Evolutionary conservation across 2,113 vertebrate genomes (phyloP), one percentile per base, ranked within the genome.

Genomic region (Rhinopomastus cyanomelas): DNA sequence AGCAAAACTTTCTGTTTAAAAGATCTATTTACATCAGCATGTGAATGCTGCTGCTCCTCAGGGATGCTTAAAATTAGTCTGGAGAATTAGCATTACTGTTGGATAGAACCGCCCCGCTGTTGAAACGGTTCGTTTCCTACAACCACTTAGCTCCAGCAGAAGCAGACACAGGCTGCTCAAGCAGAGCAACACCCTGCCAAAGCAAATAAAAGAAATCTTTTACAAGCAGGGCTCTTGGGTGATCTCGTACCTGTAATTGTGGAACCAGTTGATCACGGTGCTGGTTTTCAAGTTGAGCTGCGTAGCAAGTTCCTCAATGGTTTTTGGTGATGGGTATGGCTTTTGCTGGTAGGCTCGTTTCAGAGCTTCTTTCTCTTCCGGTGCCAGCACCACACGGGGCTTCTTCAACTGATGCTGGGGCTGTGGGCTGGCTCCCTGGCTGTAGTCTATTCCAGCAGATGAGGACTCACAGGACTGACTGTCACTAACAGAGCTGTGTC

Each of bases 231-330:
- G 72, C 68, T 72, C 46, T 37, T 0, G 2, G 60, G 44, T 57
- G 53, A 44, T 3, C 79, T 61, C 82, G 0, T 91, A 98, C 98
- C 98, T 98, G 95, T 98, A 98, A 55, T 98, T 98, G 94, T 98
- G 98, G 95, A 98, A 98, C 98, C 98, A 98, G 96, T 98, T 98
- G 96, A 98, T 98, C 88, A 97, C 96, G 25, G 96, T 98, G 97
- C 99, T 99, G 98, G 99, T 99, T 98, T 99, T 99, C 96, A 99
- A 97, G 97, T 99, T 98, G 94, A 99, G 99, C 97, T 99, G 98
- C 55, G 98, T 99, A 92, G 99, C 99, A 34, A 99, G 98, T 95
- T 99, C 99, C 97, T 99, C 99, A 68, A 99, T 99, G 96, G 99
- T 99, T 98, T 99, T 99, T 69, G 97, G 98, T 89, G 98, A 99